Percentiles rank a stretch among this genome's conserved stretches.
phyloP scores from a whole-genome alignment of 1,140 invertebrate genomes.

The Drosophila nasuta region DNA sequence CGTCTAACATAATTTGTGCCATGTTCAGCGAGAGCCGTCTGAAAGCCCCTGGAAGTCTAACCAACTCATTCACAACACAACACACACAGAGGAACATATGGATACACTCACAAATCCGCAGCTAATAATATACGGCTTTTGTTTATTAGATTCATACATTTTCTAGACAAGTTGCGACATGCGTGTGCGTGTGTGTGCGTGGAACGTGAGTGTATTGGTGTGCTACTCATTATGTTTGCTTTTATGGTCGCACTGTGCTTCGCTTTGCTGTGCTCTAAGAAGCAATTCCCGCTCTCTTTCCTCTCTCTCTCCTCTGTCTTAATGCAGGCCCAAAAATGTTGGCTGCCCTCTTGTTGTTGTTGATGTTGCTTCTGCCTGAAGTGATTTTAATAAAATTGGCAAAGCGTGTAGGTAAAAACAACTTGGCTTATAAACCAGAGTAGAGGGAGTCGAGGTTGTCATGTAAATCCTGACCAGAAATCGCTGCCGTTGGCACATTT shows the following conservation, averaged over 20 bases:
- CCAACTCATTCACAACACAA: conserved; percentile 59
- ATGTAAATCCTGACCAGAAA: conserved; percentile 80
- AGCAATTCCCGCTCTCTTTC: conserved; percentile 24
- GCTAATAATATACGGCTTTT: conserved; percentile 83
- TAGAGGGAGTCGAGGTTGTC: background rate
- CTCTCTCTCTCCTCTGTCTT: background rate
- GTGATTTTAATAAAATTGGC: conserved; percentile 82
- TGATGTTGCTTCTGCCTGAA: conserved; percentile 49
- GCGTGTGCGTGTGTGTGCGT: conserved; percentile 4
- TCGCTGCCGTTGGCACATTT: conserved; percentile 69
- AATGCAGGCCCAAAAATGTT: background rate
- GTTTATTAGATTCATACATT: conserved; percentile 82
- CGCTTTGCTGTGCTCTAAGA: conserved; percentile 39
- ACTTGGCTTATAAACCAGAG: conserved; percentile 24
- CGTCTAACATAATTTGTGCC: conserved; percentile 76
- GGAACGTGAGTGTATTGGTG: conserved; percentile 39
- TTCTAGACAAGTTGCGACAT: conserved; percentile 68
- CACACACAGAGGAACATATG: conserved; percentile 26
- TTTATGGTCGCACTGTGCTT: conserved; percentile 64
- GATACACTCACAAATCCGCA: conserved; percentile 67
- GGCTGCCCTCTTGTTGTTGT: background rate
- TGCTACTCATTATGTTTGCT: conserved; percentile 70
- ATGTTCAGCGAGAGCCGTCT: conserved; percentile 61
- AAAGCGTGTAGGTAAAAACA: conserved; percentile 77
- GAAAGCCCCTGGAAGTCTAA: conserved; percentile 45